These are phyloP conservation scores for Eumeta japonica DNA, from an alignment of 1,140 invertebrate genomes.

Conservation along the genomic window DNA sequence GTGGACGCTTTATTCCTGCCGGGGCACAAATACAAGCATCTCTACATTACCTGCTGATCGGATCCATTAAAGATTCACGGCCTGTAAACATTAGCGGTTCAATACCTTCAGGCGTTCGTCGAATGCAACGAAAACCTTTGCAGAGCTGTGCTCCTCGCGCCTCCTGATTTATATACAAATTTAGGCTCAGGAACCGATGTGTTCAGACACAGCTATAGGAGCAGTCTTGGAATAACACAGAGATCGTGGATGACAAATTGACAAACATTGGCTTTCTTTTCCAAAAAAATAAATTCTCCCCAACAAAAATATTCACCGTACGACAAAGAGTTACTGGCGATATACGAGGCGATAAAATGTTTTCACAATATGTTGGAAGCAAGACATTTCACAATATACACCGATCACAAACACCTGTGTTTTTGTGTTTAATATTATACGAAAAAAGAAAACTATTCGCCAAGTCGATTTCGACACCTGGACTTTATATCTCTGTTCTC, in stretches of 20 bases:
- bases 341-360: conserved; percentile 11
- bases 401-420: conserved; percentile 38
- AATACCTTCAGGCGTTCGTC: not conserved
- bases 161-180: too few species aligned
- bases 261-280: conserved; percentile 21
- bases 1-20: conserved; percentile 13
- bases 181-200: too few species aligned
- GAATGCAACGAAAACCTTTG: conserved; percentile 2
- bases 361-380: conserved; percentile 22
- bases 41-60: not conserved
- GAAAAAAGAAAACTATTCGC: conserved; percentile 21
- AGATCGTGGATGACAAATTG: conserved; percentile 10
- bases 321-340: conserved; percentile 11
- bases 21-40: conserved; percentile 1
- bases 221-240: conserved; percentile 10
- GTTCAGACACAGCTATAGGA: too few species aligned
- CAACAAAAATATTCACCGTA: conserved; percentile 8
- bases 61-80: not conserved
- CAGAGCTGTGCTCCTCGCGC: not conserved
- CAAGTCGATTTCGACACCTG: conserved; percentile 23
- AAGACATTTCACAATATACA: conserved; percentile 10
- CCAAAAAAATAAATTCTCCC: conserved; percentile 13
- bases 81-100: not conserved
- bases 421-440: conserved; percentile 20
- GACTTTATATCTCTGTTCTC: conserved; percentile 38